These are phyloP conservation scores for Meloidogyne chitwoodi DNA, from an alignment of 1,140 invertebrate genomes.

Conservation along the genomic window DNA sequence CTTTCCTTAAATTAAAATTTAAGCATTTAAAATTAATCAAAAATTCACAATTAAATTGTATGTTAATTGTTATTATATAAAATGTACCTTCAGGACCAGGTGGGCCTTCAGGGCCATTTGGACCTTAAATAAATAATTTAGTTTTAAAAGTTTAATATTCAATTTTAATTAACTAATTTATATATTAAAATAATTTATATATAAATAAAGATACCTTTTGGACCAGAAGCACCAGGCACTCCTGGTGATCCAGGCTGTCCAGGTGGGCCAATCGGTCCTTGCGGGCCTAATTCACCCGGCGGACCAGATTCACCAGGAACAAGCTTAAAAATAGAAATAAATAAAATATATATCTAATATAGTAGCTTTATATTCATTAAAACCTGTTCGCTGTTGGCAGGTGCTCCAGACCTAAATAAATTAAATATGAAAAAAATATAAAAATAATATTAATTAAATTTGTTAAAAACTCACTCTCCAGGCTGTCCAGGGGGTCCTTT, in stretches of 20 bases:
- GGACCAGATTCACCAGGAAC: conserved; percentile 2
- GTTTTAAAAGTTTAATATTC: not conserved
- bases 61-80: too few species aligned
- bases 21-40: too few species aligned
- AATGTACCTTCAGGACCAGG: conserved; percentile 7
- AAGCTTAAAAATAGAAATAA: conserved; percentile 7
- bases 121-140: not conserved
- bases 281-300: conserved; percentile 25
- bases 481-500: conserved; percentile 15
- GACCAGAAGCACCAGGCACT: conserved; percentile 22
- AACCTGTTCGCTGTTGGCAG: conserved; percentile 6
- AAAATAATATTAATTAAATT: not conserved
- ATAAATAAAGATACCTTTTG: conserved; percentile 22
- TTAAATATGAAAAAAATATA: not conserved
- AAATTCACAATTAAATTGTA: too few species aligned
- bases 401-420: conserved; percentile 3
- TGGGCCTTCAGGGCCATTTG: not conserved
- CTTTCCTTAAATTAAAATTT: too few species aligned
- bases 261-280: conserved; percentile 24
- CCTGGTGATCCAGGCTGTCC: conserved; percentile 20
- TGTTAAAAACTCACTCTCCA: conserved; percentile 6
- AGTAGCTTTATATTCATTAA: not conserved
- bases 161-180: too few species aligned
- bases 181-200: not conserved
- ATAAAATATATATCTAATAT: too few species aligned